Percentiles rank a stretch among this genome's conserved stretches.
These are phyloP conservation scores for Gallinago solitaria DNA, from an alignment of 2,797 vertebrate genomes.

Conservation along the genomic window DNA sequence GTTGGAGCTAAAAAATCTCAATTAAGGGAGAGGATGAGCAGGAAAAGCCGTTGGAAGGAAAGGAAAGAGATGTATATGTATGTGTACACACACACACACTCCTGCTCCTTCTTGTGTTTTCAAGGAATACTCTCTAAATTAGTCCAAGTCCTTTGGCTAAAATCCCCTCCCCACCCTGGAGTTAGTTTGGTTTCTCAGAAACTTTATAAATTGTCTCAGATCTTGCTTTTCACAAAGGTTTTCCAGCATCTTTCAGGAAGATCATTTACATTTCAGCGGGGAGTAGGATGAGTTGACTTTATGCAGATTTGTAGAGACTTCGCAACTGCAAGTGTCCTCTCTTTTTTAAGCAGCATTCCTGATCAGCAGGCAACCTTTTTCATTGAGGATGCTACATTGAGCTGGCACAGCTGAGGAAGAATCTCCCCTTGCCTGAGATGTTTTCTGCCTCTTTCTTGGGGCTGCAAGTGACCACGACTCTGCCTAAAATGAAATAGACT, in stretches of 20 bases:
- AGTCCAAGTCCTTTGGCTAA: neutral
- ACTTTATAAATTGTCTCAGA: neutral
- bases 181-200: slow-evolving; percentile 7
- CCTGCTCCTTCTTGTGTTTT: slow-evolving; percentile 1
- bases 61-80: neutral
- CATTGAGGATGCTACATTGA: neutral
- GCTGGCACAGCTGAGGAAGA: neutral
- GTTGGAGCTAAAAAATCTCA: slow-evolving; percentile 48
- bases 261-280: neutral
- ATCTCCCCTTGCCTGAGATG: neutral
- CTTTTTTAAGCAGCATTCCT: neutral
- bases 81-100: neutral
- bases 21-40: slow-evolving; percentile 48
- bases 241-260: neutral
- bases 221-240: neutral
- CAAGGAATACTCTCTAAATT: slow-evolving; percentile 1
- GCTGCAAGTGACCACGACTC: accelerated
- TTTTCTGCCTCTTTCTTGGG: neutral
- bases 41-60: slow-evolving; percentile 34
- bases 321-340: neutral
- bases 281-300: neutral
- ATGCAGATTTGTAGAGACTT: neutral
- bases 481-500: neutral
- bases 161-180: neutral
- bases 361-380: neutral